Conservation (phyloP, 1,140 invertebrate genomes). For the Cecropterus lyciades region DNA sequence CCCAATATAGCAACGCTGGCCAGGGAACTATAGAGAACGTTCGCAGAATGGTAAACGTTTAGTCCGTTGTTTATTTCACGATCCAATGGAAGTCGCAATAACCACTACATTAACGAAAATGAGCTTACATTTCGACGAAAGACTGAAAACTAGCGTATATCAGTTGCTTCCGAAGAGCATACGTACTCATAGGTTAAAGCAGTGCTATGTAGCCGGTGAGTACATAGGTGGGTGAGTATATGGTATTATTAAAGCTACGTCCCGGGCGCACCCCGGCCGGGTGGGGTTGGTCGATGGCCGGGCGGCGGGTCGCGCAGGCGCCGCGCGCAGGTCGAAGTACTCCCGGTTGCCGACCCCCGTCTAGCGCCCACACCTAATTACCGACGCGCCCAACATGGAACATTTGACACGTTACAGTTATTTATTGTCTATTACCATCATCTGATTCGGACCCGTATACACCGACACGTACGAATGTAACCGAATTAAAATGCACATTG, state of each 20-base stretch:
- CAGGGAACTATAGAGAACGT: too few species aligned
- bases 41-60: too few species aligned
- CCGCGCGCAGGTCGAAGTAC: constrained; percentile 66
- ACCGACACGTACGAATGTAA: constrained; percentile 9
- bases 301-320: constrained; percentile 64
- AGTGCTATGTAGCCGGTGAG: constrained; percentile 2
- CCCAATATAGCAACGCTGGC: too few species aligned
- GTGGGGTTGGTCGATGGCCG: constrained; percentile 68
- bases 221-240: constrained; percentile 12
- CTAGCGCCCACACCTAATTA: constrained; percentile 39
- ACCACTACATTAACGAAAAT: too few species aligned
- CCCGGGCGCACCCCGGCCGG: constrained; percentile 46
- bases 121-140: too few species aligned
- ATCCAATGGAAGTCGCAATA: too few species aligned
- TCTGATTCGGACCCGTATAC: not conserved
- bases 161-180: not conserved
- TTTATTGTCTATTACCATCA: not conserved
- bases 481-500: not conserved
- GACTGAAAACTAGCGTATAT: too few species aligned
- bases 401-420: constrained; percentile 33
- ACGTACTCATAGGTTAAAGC: not conserved
- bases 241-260: constrained; percentile 26
- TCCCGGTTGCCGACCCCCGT: constrained; percentile 68
- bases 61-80: too few species aligned
- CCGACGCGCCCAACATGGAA: constrained; percentile 17